A percentile compares a stretch with the other conserved stretches of the same genome.
Conservation (phyloP, 2,888 invertebrate genomes). For the Osedax frankpressi region DNA sequence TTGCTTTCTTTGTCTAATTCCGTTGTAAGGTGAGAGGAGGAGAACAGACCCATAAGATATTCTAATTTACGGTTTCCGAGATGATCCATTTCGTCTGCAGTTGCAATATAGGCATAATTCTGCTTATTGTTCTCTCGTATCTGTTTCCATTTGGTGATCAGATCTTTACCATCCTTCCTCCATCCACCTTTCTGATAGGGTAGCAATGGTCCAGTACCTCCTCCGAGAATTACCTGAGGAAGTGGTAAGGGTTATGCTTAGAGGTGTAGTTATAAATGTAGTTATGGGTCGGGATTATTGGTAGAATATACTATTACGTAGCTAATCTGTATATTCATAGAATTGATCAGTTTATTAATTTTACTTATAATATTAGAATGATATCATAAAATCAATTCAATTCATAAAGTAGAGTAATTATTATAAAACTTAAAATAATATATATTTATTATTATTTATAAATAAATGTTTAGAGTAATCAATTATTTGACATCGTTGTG, state of each 20-base stretch:
- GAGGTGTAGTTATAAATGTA: no score
- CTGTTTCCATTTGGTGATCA: not conserved
- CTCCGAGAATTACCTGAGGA: slow-evolving; percentile 28
- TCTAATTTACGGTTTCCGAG: not conserved
- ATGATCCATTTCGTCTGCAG: not conserved
- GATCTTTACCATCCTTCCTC: not conserved
- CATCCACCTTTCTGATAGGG: slow-evolving; percentile 13
- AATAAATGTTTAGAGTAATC: no score
- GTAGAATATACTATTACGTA: no score
- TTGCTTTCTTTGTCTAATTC: not conserved
- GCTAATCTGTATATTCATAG: no score
- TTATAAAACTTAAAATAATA: no score
- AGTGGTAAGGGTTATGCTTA: no score
- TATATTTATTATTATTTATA: no score
- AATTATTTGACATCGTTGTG: not conserved
- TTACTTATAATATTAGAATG: no score
- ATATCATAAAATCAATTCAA: no score
- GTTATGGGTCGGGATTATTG: no score
- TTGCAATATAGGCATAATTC: not conserved
- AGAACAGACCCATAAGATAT: not conserved
- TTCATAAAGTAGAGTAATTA: no score
- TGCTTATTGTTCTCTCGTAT: not conserved
- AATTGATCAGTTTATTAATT: no score
- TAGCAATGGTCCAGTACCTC: slow-evolving; percentile 24
- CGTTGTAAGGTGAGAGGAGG: not conserved